Base-by-base conservation (phyloP, 2,113 vertebrate genomes). In the Vicugna pacos region DNA sequence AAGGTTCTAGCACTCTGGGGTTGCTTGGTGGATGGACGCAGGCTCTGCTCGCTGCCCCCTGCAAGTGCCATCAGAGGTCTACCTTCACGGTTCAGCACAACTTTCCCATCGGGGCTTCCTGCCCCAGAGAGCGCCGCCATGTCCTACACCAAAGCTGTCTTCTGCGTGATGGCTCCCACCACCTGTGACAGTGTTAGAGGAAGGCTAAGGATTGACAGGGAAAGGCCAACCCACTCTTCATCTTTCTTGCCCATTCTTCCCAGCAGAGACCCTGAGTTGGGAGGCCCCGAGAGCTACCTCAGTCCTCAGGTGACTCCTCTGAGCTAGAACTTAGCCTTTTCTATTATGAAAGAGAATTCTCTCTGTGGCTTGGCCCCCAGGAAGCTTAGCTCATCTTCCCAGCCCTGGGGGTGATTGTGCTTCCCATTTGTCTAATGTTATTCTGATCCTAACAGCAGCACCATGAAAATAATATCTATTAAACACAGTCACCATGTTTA, bases 181-280 rank as follows among this genome's bases (percentile, higher is more conserved):
- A 0, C 46, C 46, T 0, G 0, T 11, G 24, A 85, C 8, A 15
- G 73, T 0, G 12, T 64, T 52, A 35, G 58, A 24, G 24, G 0
- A 6, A 35, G 56, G 46, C 30, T 16, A 22, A 58, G 22, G 17
- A 17, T 42, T 3, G n/a, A 56, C 28, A 32, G 19, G 52, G 52
- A 17, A 62, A 64, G 54, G 64, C 69, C 73, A 35, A 0, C 8
- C 19, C 0, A 1, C 12, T 10, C 35, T 24, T 8, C 2, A 6
- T 8, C 26, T 58, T 58, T 67, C 50, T 46, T 17, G 9, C 14
- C 30, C 35, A 16, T 2, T 5, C 3, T 42, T 56, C 48, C 20
- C 22, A n/a, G 20, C 0, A 1, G 80, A 38, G 81, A 30, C 60
- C 6, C 35, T 24, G 6, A 48, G 32, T 17, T 6, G 20, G 19